Evolutionary conservation across 2,113 vertebrate genomes (phyloP), one percentile per base, ranked within the genome.

Genomic region (Turdus rufiventris): DNA sequence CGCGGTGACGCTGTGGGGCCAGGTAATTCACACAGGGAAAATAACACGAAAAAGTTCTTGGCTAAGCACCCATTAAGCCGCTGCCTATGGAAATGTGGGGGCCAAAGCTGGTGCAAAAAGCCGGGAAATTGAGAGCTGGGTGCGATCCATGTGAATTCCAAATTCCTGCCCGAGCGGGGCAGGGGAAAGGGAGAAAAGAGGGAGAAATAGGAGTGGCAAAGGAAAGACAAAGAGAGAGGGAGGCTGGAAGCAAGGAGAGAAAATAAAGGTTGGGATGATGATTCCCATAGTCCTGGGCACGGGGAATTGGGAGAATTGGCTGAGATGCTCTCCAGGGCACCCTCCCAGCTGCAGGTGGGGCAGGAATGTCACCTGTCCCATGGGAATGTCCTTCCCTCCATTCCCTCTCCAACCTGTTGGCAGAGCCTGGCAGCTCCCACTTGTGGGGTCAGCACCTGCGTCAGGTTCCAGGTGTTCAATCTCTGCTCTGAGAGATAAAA

Each of bases 11-110:
- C 97, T 92, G 76, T 8, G 10, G 10, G 95, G 95, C 92, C 94
- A 89, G 92, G 87, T 88, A 71, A 71, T 94, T 95, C 79, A 73
- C 73, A 78, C 57, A 71, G 73, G 85, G 50, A 85, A 95, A 91
- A 95, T 85, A 92, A 88, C 65, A 73, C 62, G 18, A 16, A 28
- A 71, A 88, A 95, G 90, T 94, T 96, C 89, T 81, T 67, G 14
- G 40, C 54, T 34, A 47, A 73, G 9, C 36, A 79, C 86, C 95
- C 73, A 89, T 93, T 93, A 96, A 96, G 58, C 38, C 0, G 2
- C 85, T 85, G 71, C 50, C 47, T 48, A 40, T n/a, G 88, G 72
- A 83, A 89, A 95, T 43, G 58, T 2, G 4, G 18, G 61, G 48
- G 50, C 38, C 20, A 7, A 61, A 66, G 73, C 48, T 1, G 10